Conservation (phyloP, 2,888 invertebrate species). For the Caenorhabditis sp. region DNA sequence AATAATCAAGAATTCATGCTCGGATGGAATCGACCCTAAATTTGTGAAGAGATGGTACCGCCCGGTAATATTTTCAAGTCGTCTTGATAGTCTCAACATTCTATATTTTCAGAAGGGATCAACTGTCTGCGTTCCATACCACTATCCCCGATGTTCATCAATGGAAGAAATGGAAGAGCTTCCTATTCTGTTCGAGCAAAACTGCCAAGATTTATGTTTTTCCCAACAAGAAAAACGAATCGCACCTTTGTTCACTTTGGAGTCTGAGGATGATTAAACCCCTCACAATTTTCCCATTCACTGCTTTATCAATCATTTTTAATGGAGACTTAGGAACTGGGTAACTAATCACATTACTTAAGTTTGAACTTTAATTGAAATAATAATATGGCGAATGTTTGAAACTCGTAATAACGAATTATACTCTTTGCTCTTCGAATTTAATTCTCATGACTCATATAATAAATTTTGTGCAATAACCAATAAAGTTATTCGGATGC, state of each 20-base stretch:
- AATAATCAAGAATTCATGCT: constrained; percentile 66
- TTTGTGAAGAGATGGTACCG: constrained; percentile 74
- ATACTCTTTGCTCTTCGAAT: too few species aligned
- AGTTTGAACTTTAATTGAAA: too few species aligned
- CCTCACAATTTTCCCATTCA: too few species aligned
- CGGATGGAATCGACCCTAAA: constrained; percentile 68
- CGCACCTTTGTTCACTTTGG: constrained; percentile 68
- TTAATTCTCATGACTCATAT: too few species aligned
- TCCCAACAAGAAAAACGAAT: constrained; percentile 69
- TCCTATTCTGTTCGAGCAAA: constrained; percentile 73
- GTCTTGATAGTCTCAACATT: too few species aligned
- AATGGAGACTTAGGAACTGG: neutral
- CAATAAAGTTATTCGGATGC: too few species aligned
- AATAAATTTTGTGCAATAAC: too few species aligned
- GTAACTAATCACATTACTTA: neutral
- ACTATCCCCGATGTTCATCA: constrained; percentile 73
- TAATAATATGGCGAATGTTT: too few species aligned
- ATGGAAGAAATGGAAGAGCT: constrained; percentile 73
- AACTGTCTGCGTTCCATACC: constrained; percentile 69
- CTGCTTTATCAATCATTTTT: too few species aligned
- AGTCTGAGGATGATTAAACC: constrained; percentile 44
- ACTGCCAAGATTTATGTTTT: constrained; percentile 76
- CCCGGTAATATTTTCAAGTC: too few species aligned
- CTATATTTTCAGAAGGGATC: constrained; percentile 67
- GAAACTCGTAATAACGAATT: too few species aligned